Conservation (phyloP, 2,888 invertebrate genomes). For the Macaria notata region DNA sequence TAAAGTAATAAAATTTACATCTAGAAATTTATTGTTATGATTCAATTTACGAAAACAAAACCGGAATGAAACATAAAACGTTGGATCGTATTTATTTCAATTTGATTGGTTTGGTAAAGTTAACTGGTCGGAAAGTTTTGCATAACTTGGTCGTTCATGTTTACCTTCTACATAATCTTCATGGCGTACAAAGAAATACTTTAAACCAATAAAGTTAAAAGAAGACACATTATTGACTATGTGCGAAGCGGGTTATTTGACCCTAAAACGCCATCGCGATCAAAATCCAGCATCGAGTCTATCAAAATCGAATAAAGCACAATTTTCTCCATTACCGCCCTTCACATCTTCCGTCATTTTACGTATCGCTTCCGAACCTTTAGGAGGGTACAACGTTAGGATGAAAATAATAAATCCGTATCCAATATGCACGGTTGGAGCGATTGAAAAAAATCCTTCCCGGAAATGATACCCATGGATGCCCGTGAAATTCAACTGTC, state of each 20-base stretch:
- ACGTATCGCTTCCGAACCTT: slow-evolving; percentile 77
- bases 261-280: slow-evolving; percentile 63
- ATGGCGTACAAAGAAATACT: too few relatives aligned
- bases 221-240: too few relatives aligned
- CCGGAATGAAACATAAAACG: not conserved
- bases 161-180: too few relatives aligned
- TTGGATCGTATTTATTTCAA: not conserved
- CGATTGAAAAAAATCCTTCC: slow-evolving; percentile 58
- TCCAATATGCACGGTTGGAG: slow-evolving; percentile 73
- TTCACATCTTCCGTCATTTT: slow-evolving; percentile 79
- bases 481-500: slow-evolving; percentile 61
- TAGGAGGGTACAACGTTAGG: slow-evolving; percentile 74
- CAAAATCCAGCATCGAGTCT: slow-evolving; percentile 76
- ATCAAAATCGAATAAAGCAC: slow-evolving; percentile 81
- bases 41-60: slow-evolving; percentile 4
- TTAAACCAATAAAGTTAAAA: too few relatives aligned
- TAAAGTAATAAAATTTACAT: slow-evolving; percentile 10
- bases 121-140: too few relatives aligned
- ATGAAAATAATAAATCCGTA: slow-evolving; percentile 80
- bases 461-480: slow-evolving; percentile 47
- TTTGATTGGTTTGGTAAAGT: too few relatives aligned
- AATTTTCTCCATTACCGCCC: slow-evolving; percentile 81
- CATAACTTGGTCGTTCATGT: too few relatives aligned
- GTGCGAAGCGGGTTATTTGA: slow-evolving; percentile 31
- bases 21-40: slow-evolving; percentile 10